Evolutionary conservation across 2,797 vertebrate species (phyloP), one percentile per base, ranked within the genome.

Genomic region (Ptychadena robeensis): DNA sequence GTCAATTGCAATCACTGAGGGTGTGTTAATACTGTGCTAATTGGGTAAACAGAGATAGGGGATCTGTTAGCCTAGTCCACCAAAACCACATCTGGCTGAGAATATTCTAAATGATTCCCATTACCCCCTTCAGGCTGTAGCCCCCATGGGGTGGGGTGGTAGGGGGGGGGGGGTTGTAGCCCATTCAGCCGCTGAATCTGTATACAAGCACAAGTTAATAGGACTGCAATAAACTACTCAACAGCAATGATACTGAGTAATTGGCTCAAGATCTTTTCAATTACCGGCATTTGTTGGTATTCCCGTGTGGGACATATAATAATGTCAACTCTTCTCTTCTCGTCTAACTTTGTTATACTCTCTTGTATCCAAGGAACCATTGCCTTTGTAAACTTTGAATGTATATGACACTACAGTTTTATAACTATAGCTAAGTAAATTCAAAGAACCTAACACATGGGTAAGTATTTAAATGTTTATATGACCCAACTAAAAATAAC

Each of bases 21-120:
- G 77, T 48, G 71, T 85, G 82, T 85, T 80, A 85, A 85, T 85
- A 80, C 82, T 75, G 48, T 80, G 82, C 82, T 85, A 85, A 85
- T 80, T 85, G 78, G 65, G 82, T 85, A 85, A 85, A 85, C 77
- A 84, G 25, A 73, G 75, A 71, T 77, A 57, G 14, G 66, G 63
- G 61, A 82, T 77, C 66, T 76, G 81, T 69, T 72, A 68, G 72
- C 34, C 57, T 64, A 38, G 70, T 84, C 66, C 69, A 73, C 59
- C 70, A 73, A 48, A 73, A 74, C 80, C 53, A 68, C 70, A 79
- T 84, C 82, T 80, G 76, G 82, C 12, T 69, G 64, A 79, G 67
- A 72, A 82, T 63, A 34, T 82, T 64, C 66, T 65, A 61, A 69
- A 79, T 73, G 15, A 83, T 73, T 67, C 53, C 4, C 48, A 22